Evolutionary conservation across 2,888 invertebrate genomes (phyloP), one percentile per base, ranked within the genome.

Genomic region (Leptinotarsa haldemani): DNA sequence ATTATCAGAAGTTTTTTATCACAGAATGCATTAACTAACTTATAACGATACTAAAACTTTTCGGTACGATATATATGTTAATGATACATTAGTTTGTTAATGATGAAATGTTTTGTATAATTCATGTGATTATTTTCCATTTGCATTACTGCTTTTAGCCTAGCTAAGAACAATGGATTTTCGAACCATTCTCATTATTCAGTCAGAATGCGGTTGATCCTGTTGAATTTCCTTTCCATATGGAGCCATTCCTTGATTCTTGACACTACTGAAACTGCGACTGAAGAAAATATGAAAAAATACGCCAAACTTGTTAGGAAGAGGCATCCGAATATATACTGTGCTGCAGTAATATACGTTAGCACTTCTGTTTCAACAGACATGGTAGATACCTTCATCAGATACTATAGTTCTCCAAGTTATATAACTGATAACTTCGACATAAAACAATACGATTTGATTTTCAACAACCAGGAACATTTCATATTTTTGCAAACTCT

Each of bases 381-480:
- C 12, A n/a, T 30, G 3, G 18, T 18, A 30, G n/a, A 40, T 40
- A 61, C n/a, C 25, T 61, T 61, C 40, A 61, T 61, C 15, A 40
- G 5, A n/a, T 40, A 40, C n/a, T 61, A 61, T 40, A 16, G 40
- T 40, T 61, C n/a, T 40, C 61, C 61, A 5, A 16, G 15, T 40
- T 61, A 61, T 30, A 61, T 40, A 12, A 61, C 61, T 9, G 16
- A 40, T 40, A 61, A 61, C 30, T 61, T 61, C n/a, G n/a, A 61
- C 12, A 12, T 61, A 5, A 40, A 61, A 16, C 25, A 9, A 30
- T 40, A 4, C 18, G 18, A 40, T 16, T 40, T 30, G 1, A 25
- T 25, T 30, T 61, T 61, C n/a, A 40, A 61, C 40, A n/a, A 61
- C 16, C 61, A 61, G 9, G 61, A 61, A 61, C 61, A 61, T 61